These are phyloP conservation scores for Porphyrio hochstetteri DNA, from an alignment of 2,113 vertebrate species.

Conservation along the genomic window DNA sequence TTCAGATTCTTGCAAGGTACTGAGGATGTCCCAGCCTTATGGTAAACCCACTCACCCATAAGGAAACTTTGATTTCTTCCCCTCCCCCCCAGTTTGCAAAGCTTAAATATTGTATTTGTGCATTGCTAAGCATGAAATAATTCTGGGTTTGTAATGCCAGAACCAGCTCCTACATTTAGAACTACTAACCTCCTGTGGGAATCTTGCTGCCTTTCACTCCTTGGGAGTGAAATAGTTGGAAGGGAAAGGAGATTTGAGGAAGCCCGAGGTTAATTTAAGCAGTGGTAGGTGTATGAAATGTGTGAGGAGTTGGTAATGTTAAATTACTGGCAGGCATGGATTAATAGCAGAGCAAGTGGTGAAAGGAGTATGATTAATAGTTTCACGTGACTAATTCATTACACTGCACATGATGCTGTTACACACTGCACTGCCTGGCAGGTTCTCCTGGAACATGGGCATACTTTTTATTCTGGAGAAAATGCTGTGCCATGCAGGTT, in stretches of 20 bases:
- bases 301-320: constrained; percentile 33
- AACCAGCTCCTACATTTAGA: background rate
- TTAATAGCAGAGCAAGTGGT: constrained; percentile 5
- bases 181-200: background rate
- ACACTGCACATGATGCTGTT: constrained; percentile 15
- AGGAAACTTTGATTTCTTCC: background rate
- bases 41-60: background rate
- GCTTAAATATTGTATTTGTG: background rate
- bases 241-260: background rate
- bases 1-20: background rate
- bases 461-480: constrained; percentile 28
- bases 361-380: constrained; percentile 48
- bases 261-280: constrained; percentile 32
- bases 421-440: constrained; percentile 16
- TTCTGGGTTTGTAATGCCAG: background rate
- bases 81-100: background rate
- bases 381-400: constrained; percentile 58
- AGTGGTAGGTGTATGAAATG: background rate
- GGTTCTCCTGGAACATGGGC: background rate
- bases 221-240: background rate
- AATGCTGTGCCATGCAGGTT: constrained; percentile 7
- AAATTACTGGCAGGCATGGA: constrained; percentile 28
- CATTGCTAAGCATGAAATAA: background rate
- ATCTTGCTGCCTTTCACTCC: background rate
- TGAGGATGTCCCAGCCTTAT: background rate